Evolutionary conservation across 2,113 vertebrate genomes (phyloP), one percentile per base, ranked within the genome.

Genomic region (Epinephelus lanceolatus): DNA sequence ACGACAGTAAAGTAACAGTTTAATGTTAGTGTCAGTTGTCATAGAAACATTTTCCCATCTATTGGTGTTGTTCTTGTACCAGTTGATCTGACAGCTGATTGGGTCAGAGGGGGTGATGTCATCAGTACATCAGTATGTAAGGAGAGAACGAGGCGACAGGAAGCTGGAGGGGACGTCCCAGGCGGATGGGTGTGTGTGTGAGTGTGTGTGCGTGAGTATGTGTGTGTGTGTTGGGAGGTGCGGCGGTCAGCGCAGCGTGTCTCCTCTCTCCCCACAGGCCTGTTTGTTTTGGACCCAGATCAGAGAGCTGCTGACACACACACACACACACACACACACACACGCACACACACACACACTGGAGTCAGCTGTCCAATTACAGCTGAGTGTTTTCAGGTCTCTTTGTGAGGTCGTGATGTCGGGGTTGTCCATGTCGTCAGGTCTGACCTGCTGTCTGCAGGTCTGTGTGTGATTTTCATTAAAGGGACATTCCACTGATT

Each of bases 201-300:
- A 2, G 68, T 57, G 37, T 73, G 60, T 62, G 25, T 30, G 60
- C 13, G 21, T 23, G 40, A 15, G 37, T 45, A 13, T 47, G 40
- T 15, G 37, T n/a, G 61, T 63, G 77, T 67, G 85, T 33, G 59
- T 52, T 13, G 6, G 49, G 33, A 37, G 33, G 33, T 37, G 33
- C 33, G 33, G 84, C n/a, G 71, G 83, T 86, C 83, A 83, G 75
- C 71, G 69, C 76, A 84, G 88, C 83, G 47, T 89, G 85, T 88
- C 85, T 90, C 87, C 91, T 85, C 86, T 78, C 63, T 53, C 49
- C 83, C 89, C 85, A 74, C 78, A 74, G 75, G 87, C 69, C 23
- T 92, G 89, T 92, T 89, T 89, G 87, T 88, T 83, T 88, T 90
- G 91, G 85, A 78, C 59, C 19, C 52, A 81, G 65, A 87, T 89